phyloP scores from a whole-genome alignment of 2,113 vertebrate species.

The Apodemus sylvaticus region DNA sequence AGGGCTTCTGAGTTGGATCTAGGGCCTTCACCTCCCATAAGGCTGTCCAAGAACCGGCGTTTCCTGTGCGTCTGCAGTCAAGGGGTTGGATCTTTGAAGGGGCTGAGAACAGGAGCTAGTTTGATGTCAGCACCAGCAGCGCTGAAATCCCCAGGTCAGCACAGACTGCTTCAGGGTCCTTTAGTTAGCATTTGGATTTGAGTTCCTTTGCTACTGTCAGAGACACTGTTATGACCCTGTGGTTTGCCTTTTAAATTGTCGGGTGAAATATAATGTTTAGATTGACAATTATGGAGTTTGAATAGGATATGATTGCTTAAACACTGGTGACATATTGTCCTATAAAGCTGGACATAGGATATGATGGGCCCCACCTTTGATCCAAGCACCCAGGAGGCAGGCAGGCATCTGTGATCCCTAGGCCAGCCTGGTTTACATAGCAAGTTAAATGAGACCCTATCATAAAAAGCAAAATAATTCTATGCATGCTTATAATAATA shows the following conservation, averaged over 20 bases:
- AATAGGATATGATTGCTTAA: slow-evolving; percentile 6
- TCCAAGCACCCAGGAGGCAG: not conserved
- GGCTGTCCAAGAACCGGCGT: not conserved
- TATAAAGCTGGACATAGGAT: not conserved
- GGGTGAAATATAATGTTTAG: slow-evolving; percentile 18
- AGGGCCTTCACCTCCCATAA: not conserved
- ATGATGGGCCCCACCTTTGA: not conserved
- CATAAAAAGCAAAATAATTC: not conserved
- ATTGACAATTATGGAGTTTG: slow-evolving; percentile 9
- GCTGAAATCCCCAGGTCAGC: not conserved
- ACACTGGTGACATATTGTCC: not conserved
- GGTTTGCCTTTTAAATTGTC: slow-evolving; percentile 46
- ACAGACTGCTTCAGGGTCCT: not conserved
- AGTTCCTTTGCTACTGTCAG: not conserved
- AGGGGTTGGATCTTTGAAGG: not conserved
- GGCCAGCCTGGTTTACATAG: not conserved
- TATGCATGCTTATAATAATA: not conserved
- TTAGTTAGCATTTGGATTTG: not conserved
- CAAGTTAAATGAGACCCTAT: not conserved
- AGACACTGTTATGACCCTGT: not conserved
- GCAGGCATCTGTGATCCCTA: not conserved
- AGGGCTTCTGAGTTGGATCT: not conserved
- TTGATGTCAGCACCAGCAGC: not conserved
- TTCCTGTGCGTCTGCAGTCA: not conserved
- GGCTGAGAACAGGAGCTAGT: not conserved